A percentile compares a stretch with the other conserved stretches of the same genome.
phyloP scores from a whole-genome alignment of 2,888 invertebrate genomes.

The Oscheius sp. region DNA sequence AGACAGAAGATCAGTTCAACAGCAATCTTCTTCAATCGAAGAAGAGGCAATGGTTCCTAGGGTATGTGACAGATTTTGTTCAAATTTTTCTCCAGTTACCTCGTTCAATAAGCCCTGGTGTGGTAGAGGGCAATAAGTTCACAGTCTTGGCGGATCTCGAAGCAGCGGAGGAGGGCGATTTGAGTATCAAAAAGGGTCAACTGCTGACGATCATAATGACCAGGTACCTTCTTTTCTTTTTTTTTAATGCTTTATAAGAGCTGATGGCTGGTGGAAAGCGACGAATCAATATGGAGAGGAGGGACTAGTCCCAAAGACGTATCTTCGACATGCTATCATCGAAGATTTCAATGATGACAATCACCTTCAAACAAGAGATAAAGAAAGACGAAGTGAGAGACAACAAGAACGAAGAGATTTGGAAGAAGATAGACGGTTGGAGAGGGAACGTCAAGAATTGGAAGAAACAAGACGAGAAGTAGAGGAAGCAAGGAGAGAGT shows the following conservation, averaged over 20 bases:
- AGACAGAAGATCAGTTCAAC: not conserved
- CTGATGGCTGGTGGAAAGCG: constrained; percentile 59
- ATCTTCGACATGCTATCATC: constrained; percentile 35
- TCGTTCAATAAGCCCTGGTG: not conserved
- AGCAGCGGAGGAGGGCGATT: constrained; percentile 40
- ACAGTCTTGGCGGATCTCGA: constrained; percentile 40
- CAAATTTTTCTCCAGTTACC: constrained; percentile 9
- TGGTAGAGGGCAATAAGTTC: constrained; percentile 44
- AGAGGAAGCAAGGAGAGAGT: constrained; percentile 9
- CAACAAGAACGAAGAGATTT: not conserved
- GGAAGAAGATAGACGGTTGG: constrained; percentile 5
- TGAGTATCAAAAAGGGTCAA: constrained; percentile 44
- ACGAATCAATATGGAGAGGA: constrained; percentile 38
- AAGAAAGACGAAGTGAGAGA: constrained; percentile 7
- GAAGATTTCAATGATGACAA: not conserved
- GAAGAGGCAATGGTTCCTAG: not conserved
- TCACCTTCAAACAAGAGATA: not conserved
- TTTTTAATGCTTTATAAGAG: constrained; percentile 17
- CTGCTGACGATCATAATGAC: constrained; percentile 44
- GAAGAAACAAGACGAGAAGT: constrained; percentile 7
- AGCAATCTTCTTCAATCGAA: not conserved
- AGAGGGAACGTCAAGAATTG: constrained; percentile 1
- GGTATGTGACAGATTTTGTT: not conserved
- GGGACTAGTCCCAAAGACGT: constrained; percentile 55
- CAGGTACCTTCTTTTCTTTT: constrained; percentile 27